phyloP scores from a whole-genome alignment of 2,797 vertebrate genomes.

The Clamator glandarius region DNA sequence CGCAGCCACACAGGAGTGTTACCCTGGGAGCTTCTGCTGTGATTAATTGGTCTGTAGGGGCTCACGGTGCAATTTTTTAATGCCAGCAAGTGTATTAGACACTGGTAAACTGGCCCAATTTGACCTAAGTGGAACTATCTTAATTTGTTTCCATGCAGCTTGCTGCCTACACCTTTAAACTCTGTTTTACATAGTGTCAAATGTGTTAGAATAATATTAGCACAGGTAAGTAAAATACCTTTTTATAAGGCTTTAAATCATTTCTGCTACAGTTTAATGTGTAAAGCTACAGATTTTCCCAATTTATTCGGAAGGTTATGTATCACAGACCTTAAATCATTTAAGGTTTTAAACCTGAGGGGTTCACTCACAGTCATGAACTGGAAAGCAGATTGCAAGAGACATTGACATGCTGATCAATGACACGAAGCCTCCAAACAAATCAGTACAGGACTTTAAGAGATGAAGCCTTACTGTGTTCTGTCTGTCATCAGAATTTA shows the following conservation, averaged over 20 bases:
- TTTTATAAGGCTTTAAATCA: constrained; percentile 44
- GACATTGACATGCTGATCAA: constrained; percentile 64
- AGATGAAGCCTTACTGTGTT: constrained; percentile 45
- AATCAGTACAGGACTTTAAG: constrained; percentile 55
- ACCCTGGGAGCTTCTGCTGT: neutral
- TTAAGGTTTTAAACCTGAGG: constrained; percentile 56
- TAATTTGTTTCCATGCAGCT: constrained; percentile 15
- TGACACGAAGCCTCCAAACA: constrained; percentile 61
- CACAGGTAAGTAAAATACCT: constrained; percentile 48
- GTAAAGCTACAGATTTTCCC: constrained; percentile 56
- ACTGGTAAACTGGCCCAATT: constrained; percentile 4
- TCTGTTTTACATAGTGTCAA: constrained; percentile 51
- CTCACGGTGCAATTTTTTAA: neutral
- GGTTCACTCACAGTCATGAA: constrained; percentile 53
- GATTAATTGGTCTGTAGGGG: constrained; percentile 2
- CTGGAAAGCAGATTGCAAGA: constrained; percentile 45
- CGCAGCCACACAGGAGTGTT: neutral
- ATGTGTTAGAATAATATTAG: constrained; percentile 54
- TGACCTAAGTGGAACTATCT: constrained; percentile 22
- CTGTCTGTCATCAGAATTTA: constrained; percentile 68
- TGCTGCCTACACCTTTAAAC: constrained; percentile 26
- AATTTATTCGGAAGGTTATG: constrained; percentile 38
- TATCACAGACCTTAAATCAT: constrained; percentile 48
- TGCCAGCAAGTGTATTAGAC: neutral
- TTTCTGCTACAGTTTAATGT: constrained; percentile 44